Base-by-base conservation (phyloP, 1,140 invertebrate species). In the Diorhabda elongata region DNA sequence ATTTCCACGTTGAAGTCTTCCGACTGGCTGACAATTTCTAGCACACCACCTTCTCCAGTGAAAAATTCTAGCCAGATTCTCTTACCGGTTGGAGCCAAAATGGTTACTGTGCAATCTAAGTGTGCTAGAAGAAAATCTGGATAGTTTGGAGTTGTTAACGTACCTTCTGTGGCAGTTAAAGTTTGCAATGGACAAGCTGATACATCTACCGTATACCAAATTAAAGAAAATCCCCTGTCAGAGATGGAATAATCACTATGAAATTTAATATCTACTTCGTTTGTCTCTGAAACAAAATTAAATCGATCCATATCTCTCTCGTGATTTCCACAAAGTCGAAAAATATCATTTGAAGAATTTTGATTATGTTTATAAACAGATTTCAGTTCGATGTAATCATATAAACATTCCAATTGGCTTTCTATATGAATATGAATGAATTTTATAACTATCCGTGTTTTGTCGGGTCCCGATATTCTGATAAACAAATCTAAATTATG, bases 381-480 rank as follows among this genome's bases (percentile, higher is more conserved):
- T 60, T 65, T 75, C 45, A 87, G 81, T 76, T 87, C 85, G 42
- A 93, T 81, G 79, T 85, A 92, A 80, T 93, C 92, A 77, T 93
- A 93, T 0, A 92, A 83, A 75, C 91, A 93, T 68, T 92, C 85
- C 41, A 85, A 81, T 80, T 93, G 91, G 67, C 83, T 83, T 77
- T 93, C 92, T 5, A 93, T 74, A 73, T 92, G 90, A 5, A 93
- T 81, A 56, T 83, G 82, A 7, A 85, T 77, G 74, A 92, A 91
- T 69, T 86, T 85, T 61, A 92, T 79, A 0, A 91, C 85, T 0
- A 92, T 83, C 11, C 89, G 79, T 2, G 87, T 87, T 61, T 84
- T 81, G 3, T 85, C 79, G 0, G 89, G 87, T 7, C 87, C 87
- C 9, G 82, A 75, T 2, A 91, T 83, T 66, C 84, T 83, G 1